phyloP scores from a whole-genome alignment of 2,888 invertebrate species.

The Lasioglossum oenotherae region DNA sequence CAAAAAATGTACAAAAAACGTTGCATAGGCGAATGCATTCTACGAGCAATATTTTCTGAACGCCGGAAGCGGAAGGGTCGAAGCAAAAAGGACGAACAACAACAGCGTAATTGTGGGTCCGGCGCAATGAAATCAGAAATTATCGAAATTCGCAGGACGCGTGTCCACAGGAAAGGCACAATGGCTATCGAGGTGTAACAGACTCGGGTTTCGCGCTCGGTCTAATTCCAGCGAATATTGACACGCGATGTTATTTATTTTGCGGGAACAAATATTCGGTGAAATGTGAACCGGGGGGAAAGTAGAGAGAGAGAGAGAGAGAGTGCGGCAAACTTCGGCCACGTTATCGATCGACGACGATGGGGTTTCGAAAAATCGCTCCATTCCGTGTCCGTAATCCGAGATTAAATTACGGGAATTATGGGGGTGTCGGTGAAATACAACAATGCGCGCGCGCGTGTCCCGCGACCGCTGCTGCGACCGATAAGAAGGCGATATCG shows the following conservation, averaged over 20 bases:
- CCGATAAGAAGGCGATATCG: not conserved
- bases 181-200: not conserved
- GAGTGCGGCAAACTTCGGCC: not conserved
- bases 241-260: constrained; percentile 37
- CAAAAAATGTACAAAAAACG: too few relatives aligned
- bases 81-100: not conserved
- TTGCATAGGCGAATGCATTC: not conserved
- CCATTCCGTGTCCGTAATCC: not conserved
- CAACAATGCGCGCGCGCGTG: not conserved
- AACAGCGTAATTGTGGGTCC: not conserved
- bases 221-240: constrained; percentile 35
- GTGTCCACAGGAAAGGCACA: not conserved
- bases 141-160: not conserved
- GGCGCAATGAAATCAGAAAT: not conserved
- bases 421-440: not conserved
- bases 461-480: not conserved
- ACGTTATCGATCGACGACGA: not conserved
- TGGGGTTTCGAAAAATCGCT: not conserved
- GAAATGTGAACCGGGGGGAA: not conserved
- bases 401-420: not conserved
- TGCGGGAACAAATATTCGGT: constrained; percentile 15
- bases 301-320: not conserved
- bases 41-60: not conserved
- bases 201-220: not conserved
- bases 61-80: not conserved